These are phyloP conservation scores for Sprattus sprattus DNA, from an alignment of 2,113 vertebrate genomes.

Conservation along the genomic window DNA sequence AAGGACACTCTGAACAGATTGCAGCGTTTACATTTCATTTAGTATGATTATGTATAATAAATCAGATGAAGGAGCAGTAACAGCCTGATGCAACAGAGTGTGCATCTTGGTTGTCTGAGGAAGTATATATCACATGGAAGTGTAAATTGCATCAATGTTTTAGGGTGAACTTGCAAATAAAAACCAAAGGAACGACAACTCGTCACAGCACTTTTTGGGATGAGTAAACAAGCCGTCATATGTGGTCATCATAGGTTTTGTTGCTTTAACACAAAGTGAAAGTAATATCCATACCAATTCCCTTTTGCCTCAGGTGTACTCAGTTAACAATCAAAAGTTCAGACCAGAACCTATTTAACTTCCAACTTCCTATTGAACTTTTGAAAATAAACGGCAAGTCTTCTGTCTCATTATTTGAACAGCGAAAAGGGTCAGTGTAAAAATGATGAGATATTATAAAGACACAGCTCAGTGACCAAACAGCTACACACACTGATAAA, in stretches of 20 bases:
- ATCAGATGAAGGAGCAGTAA: not conserved
- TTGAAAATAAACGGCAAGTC: not conserved
- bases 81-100: not conserved
- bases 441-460: not conserved
- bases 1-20: not conserved
- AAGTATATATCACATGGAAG: not conserved
- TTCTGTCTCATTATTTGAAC: not conserved
- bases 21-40: not conserved
- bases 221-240: no score
- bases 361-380: no score
- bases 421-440: not conserved
- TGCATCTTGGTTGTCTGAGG: not conserved
- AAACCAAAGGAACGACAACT: no score
- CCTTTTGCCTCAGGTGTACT: not conserved
- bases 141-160: no score
- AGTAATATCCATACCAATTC: no score
- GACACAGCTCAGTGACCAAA: not conserved
- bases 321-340: not conserved
- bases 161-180: no score
- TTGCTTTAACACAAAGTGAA: no score
- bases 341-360: not conserved
- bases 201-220: no score
- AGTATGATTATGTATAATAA: not conserved
- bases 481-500: not conserved
- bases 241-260: no score